A percentile compares a stretch with the other conserved stretches of the same genome.
These are phyloP conservation scores for Coccyzus lansbergi DNA, from an alignment of 2,797 vertebrate genomes.

Conservation along the genomic window DNA sequence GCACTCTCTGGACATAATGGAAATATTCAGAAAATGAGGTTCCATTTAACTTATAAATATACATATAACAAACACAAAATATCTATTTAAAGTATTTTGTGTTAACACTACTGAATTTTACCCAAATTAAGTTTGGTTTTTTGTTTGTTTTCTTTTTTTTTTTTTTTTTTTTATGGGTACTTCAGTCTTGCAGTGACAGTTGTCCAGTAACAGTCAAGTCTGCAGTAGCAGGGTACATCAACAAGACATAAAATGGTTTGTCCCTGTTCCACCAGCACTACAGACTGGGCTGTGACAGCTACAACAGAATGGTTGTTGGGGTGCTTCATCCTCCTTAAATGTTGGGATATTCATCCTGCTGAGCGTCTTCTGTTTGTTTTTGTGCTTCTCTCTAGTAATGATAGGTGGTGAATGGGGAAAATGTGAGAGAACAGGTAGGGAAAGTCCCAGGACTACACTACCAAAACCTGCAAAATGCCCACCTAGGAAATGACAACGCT, in stretches of 20 bases:
- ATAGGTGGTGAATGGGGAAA: not conserved
- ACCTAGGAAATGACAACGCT: conserved; percentile 36
- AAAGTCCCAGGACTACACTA: not conserved
- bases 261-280: not conserved
- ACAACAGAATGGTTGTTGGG: not conserved
- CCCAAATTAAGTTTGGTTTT: not conserved
- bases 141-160: too few species aligned
- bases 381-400: not conserved
- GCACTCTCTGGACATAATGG: not conserved
- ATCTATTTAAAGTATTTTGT: not conserved
- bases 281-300: conserved; percentile 16
- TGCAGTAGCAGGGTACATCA: not conserved
- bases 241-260: not conserved
- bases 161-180: too few species aligned
- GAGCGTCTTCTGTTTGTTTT: not conserved
- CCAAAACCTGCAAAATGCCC: conserved; percentile 33
- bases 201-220: not conserved
- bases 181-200: rapidly evolving
- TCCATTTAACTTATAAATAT: not conserved
- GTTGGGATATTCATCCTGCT: conserved; percentile 33
- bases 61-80: not conserved
- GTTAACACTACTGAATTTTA: not conserved
- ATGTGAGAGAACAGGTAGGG: not conserved
- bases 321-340: not conserved
- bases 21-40: not conserved